Conservation (phyloP, 2,113 vertebrate species). For the Nothocercus julius region DNA sequence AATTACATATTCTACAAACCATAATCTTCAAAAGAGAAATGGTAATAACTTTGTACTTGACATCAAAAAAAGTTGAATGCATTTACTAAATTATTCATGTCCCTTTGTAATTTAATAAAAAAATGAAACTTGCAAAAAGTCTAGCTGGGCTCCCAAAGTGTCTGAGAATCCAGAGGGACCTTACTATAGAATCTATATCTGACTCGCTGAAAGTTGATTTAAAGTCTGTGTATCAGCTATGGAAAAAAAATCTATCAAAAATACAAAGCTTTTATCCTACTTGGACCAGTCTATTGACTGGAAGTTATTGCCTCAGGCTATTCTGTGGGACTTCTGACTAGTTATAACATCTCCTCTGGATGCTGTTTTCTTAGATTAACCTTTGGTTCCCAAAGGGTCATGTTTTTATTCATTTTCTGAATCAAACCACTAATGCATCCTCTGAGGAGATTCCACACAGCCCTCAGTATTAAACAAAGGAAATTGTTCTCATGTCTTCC, state of each 20-base stretch:
- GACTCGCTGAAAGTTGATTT: background rate
- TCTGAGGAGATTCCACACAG: background rate
- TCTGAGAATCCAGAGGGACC: background rate
- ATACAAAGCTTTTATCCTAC: background rate
- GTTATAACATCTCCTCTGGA: constrained; percentile 28
- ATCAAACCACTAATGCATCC: constrained; percentile 5
- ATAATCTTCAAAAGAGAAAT: background rate
- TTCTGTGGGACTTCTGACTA: background rate
- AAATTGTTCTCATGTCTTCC: constrained; percentile 52
- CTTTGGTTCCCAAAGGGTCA: constrained; percentile 24
- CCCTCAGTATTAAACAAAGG: constrained; percentile 53
- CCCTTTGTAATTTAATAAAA: background rate
- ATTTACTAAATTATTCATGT: background rate
- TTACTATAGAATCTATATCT: background rate
- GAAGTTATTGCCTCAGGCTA: constrained; percentile 12
- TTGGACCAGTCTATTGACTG: background rate
- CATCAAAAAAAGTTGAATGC: background rate
- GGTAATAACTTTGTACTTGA: background rate
- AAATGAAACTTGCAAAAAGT: background rate
- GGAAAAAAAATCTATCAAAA: background rate
- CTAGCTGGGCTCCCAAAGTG: background rate
- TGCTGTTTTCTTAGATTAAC: constrained; percentile 55
- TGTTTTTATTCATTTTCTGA: constrained; percentile 44
- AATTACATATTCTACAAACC: background rate
- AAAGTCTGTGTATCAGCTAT: background rate